A percentile compares a stretch with the other conserved stretches of the same genome.
Evolutionary conservation across 2,797 vertebrate genomes (phyloP).

Genomic region (Cynopterus sphinx): DNA sequence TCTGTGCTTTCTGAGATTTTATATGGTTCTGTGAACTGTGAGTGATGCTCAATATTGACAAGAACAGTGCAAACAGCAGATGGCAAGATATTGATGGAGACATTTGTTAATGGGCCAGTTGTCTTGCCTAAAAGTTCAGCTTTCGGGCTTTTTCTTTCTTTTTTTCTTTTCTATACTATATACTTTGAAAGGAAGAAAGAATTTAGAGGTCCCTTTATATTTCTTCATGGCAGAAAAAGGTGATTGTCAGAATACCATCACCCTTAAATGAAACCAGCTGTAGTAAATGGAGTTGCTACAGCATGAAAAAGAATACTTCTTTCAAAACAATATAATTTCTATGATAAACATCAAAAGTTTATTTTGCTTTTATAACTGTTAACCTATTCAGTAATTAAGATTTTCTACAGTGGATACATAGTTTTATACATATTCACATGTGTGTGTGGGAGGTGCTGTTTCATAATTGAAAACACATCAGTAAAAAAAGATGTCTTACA

Average conservation of each 20-base stretch:
- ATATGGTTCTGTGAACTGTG: slow-evolving; percentile 45
- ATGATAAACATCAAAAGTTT: not conserved
- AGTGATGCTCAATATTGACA: slow-evolving; percentile 75
- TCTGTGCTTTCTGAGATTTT: slow-evolving; percentile 32
- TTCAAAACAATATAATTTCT: not conserved
- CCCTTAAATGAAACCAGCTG: not conserved
- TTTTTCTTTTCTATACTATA: not conserved
- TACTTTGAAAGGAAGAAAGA: not conserved
- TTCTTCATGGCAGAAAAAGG: not conserved
- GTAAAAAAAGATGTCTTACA: not conserved
- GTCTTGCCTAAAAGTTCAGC: slow-evolving; percentile 59
- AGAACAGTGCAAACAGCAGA: slow-evolving; percentile 67
- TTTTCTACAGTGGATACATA: not conserved
- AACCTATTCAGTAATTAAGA: not conserved
- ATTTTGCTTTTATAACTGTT: slow-evolving; percentile 1
- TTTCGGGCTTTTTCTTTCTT: slow-evolving; percentile 35
- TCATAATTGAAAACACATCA: not conserved
- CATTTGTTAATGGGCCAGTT: slow-evolving; percentile 73
- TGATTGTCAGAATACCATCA: not conserved
- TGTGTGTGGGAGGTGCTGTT: not conserved
- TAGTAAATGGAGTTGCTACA: not conserved
- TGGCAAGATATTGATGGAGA: slow-evolving; percentile 71
- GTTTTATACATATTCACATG: not conserved
- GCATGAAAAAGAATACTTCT: not conserved
- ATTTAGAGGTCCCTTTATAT: not conserved